Evolutionary conservation across 2,797 vertebrate species (phyloP).

Genomic region (Onychomys torridus): DNA sequence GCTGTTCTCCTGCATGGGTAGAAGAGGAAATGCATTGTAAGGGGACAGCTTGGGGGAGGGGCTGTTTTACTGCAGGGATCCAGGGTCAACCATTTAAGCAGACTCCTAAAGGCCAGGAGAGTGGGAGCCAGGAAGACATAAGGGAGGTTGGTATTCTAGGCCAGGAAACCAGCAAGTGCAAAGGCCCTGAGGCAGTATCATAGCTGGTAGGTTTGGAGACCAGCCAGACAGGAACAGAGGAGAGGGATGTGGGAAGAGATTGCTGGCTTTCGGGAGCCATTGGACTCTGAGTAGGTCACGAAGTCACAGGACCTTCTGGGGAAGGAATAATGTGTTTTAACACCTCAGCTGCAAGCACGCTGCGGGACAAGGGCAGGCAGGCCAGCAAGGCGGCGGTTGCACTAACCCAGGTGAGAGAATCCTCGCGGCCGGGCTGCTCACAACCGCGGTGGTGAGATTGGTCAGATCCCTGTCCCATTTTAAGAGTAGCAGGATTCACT

Average conservation of each 20-base stretch:
- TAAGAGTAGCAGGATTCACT: slow-evolving; percentile 41
- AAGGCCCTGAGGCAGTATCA: neutral
- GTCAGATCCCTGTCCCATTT: slow-evolving; percentile 51
- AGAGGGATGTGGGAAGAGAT: neutral
- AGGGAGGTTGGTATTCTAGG: neutral
- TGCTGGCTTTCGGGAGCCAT: neutral
- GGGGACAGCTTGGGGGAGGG: neutral
- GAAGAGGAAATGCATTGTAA: neutral
- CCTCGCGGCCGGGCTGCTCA: neutral
- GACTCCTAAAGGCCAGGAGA: neutral
- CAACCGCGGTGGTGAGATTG: neutral
- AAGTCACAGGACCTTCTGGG: slow-evolving; percentile 5
- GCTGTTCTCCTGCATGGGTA: neutral
- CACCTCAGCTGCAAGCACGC: neutral
- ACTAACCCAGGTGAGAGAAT: slow-evolving; percentile 52
- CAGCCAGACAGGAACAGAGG: neutral
- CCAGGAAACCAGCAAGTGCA: neutral
- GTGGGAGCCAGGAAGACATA: neutral
- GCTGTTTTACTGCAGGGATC: neutral
- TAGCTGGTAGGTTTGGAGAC: neutral
- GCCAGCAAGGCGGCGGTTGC: neutral
- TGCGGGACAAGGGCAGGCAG: neutral
- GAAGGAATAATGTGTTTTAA: neutral
- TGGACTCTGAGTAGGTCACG: slow-evolving; percentile 50
- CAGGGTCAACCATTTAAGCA: neutral